Base-by-base conservation (phyloP, 2,797 vertebrate genomes). In the Eospalax fontanierii region DNA sequence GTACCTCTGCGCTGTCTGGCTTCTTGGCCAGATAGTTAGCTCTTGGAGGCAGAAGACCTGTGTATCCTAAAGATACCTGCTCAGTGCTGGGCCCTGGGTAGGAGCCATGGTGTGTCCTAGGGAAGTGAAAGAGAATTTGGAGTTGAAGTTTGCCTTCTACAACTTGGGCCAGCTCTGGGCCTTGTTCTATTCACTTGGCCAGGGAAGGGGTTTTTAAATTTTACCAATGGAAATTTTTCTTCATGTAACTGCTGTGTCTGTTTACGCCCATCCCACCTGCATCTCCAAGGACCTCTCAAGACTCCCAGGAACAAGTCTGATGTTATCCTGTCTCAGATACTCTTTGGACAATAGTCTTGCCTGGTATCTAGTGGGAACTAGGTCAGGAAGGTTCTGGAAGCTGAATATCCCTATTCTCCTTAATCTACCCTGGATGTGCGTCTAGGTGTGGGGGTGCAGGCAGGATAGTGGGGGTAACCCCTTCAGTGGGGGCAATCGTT, bases 401-500 rank as follows among this genome's bases (percentile, higher is more conserved):
- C 80, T 6, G 11, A 73, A 46, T 65, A 73, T 87, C 30, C 71
- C n/a, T 2, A 24, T 30, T 80, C 26, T 54, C 19, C 12, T 65
- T 0, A 11, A 54, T 15, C 79, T 0, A 4, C 18, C 5, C 24
- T 71, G n/a, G 57, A 57, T 76, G 80, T 22, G 75, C 50, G 83
- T 94, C 82, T 73, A 50, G 76, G 74, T 92, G 90, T 95, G 85
- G 91, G 50, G 91, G 95, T 86, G 76, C 66, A 76, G 90, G 75
- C 46, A 28, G 91, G 46, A 73, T 5, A 74, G 50, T 68, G n/a
- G 89, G 94, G 95, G 90, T 88, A 92, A 91, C 87, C 93, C 95
- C 89, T 97, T 81, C 83, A 91, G 95, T 54, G 94, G 97, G 96
- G 98, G 24, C 74, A 98, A 97, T 98, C 98, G 98, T 98, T 98